A percentile compares a stretch with the other conserved stretches of the same genome.
phyloP scores from a whole-genome alignment of 2,797 vertebrate genomes.

The Tapera naevia region DNA sequence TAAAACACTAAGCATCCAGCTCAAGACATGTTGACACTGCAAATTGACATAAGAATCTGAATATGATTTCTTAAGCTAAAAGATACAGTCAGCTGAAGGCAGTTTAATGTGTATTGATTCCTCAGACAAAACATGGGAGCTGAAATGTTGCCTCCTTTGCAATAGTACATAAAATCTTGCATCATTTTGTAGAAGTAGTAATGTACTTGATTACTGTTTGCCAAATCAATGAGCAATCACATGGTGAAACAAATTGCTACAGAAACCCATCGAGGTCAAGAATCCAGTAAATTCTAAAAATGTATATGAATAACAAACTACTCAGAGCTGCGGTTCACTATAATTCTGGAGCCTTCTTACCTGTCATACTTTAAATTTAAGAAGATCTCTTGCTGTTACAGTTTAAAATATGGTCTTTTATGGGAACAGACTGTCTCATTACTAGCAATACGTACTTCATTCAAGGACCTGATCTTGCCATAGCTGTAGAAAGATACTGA shows the following conservation, averaged over 20 bases:
- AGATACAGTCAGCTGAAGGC: neutral
- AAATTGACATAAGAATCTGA: constrained; percentile 9
- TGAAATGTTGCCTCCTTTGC: neutral
- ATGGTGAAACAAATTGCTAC: neutral
- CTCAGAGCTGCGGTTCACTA: neutral
- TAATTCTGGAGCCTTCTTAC: neutral
- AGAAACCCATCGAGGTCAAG: constrained; percentile 5
- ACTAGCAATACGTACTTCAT: neutral
- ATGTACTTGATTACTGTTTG: neutral
- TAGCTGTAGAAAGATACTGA: neutral
- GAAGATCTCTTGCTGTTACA: neutral
- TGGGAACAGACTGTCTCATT: neutral
- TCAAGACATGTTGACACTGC: neutral
- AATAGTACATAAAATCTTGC: neutral
- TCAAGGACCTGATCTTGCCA: neutral
- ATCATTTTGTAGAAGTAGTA: neutral
- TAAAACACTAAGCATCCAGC: neutral
- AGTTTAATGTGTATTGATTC: neutral
- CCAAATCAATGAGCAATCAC: constrained; percentile 24
- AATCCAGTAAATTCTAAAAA: constrained; percentile 16
- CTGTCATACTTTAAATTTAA: neutral
- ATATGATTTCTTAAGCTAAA: neutral
- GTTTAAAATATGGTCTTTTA: neutral
- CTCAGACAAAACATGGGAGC: constrained; percentile 3
- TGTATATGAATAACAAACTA: neutral